Conservation (phyloP, 2,797 vertebrate genomes). For the Sebastes oblongus region DNA sequence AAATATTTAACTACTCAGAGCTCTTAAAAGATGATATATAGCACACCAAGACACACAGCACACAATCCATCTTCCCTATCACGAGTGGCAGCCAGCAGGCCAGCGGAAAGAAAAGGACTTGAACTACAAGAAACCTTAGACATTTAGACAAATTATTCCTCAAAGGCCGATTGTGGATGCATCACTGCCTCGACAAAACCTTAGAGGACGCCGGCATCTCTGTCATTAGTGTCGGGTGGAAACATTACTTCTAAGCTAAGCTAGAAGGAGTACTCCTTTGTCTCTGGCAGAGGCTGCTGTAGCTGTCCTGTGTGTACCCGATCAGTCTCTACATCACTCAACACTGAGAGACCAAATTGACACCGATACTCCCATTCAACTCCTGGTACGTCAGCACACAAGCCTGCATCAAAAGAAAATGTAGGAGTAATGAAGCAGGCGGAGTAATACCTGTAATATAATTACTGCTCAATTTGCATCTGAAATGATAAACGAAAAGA, state of each 20-base stretch:
- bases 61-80: neutral
- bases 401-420: neutral
- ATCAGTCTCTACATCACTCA: neutral
- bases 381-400: neutral
- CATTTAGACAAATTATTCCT: neutral
- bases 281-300: neutral
- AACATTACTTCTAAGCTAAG: neutral
- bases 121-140: neutral
- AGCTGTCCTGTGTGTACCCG: neutral
- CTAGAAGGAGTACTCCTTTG: neutral
- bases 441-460: neutral
- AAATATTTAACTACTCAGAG: neutral
- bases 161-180: neutral
- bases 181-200: neutral
- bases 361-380: neutral
- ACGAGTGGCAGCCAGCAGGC: neutral
- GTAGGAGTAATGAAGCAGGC: neutral
- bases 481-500: neutral
- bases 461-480: neutral
- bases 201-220: neutral
- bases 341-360: neutral
- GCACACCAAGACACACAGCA: neutral
- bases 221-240: neutral
- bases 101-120: neutral
- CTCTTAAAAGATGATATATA: neutral